phyloP scores from a whole-genome alignment of 1,140 invertebrate species.

The Aphis gossypii region DNA sequence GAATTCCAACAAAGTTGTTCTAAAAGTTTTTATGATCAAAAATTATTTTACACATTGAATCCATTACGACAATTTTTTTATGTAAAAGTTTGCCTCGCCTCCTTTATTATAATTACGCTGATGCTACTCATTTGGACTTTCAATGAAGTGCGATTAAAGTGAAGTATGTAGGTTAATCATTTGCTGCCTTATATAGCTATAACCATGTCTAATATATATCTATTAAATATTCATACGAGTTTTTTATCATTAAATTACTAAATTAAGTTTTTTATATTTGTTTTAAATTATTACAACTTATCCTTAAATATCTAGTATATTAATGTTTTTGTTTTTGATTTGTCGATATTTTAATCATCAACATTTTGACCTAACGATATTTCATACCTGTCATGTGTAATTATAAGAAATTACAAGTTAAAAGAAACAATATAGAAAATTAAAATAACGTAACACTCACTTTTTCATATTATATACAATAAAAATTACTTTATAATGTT shows the following conservation, averaged over 20 bases:
- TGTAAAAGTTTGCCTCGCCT: no score
- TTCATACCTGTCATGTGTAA: not conserved
- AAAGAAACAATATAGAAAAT: not conserved
- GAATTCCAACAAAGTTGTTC: no score
- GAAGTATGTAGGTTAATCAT: not conserved
- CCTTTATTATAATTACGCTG: no score
- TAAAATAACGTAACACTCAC: not conserved
- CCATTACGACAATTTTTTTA: no score
- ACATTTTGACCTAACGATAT: not conserved
- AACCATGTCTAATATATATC: not conserved
- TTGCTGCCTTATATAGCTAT: not conserved
- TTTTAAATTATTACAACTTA: no score
- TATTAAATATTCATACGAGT: not conserved
- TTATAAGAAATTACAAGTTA: not conserved
- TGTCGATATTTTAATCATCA: not conserved
- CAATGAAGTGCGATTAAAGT: not conserved
- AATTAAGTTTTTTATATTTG: not conserved
- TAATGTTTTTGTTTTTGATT: not conserved
- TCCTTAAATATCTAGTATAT: not conserved
- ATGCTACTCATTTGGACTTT: not conserved
- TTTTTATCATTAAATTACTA: not conserved
- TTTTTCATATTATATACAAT: not conserved
- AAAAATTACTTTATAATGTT: not conserved
- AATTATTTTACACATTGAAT: no score
- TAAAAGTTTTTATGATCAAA: no score